Percentiles rank a stretch among this genome's conserved stretches.
phyloP scores from a whole-genome alignment of 2,888 invertebrate species.

The Apodemia duryi region DNA sequence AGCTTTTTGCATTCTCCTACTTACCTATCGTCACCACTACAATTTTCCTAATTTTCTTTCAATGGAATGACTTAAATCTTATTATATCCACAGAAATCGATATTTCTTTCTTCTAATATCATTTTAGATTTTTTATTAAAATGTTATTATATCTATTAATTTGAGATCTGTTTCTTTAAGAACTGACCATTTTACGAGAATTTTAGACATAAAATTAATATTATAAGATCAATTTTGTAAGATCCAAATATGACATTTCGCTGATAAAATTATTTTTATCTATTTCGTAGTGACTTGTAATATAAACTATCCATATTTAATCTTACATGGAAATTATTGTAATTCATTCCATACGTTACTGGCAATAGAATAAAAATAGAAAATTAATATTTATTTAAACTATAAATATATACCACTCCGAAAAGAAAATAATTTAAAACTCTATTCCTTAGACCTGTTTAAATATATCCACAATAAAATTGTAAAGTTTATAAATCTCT shows the following conservation, averaged over 20 bases:
- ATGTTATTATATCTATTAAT: constrained; percentile 6
- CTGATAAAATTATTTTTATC: background rate
- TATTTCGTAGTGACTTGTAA: constrained; percentile 37
- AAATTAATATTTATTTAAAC: constrained; percentile 58
- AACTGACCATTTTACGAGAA: constrained; percentile 14
- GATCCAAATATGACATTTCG: constrained; percentile 7
- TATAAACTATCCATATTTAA: constrained; percentile 38
- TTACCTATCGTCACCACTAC: constrained; percentile 71
- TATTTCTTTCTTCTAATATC: constrained; percentile 6
- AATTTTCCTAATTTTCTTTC: constrained; percentile 59
- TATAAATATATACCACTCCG: constrained; percentile 64
- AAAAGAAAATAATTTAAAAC: constrained; percentile 65
- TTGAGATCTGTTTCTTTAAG: constrained; percentile 10
- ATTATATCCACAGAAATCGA: constrained; percentile 34
- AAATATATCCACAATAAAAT: constrained; percentile 50
- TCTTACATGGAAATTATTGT: constrained; percentile 42
- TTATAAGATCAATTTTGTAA: constrained; percentile 12
- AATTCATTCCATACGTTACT: constrained; percentile 35
- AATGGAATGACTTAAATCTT: constrained; percentile 67
- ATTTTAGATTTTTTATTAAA: constrained; percentile 5
- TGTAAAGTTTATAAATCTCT: constrained; percentile 72
- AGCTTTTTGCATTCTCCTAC: constrained; percentile 75
- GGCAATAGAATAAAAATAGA: constrained; percentile 55
- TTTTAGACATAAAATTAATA: constrained; percentile 22
- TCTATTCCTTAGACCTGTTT: constrained; percentile 67